These are phyloP conservation scores for Calypte anna DNA, from an alignment of 2,113 vertebrate species.

Conservation along the genomic window DNA sequence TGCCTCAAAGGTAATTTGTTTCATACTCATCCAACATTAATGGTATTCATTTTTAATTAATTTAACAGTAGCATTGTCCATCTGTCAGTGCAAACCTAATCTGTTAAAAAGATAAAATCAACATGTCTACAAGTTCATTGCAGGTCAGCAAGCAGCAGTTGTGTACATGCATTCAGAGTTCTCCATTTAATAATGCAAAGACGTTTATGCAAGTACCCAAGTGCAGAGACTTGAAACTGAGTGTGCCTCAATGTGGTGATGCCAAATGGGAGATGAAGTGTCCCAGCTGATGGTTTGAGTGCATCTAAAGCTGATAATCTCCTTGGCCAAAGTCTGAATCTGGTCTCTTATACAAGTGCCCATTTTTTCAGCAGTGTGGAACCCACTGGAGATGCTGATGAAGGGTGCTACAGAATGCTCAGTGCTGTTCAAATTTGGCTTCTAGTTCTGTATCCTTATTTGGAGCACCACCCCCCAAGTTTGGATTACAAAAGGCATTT, in stretches of 20 bases:
- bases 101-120: slow-evolving; percentile 67
- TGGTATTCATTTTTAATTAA: slow-evolving; percentile 70
- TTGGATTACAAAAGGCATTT: slow-evolving; percentile 28
- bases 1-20: slow-evolving; percentile 67
- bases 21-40: slow-evolving; percentile 61
- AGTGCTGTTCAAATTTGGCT: not conserved
- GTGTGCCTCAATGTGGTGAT: not conserved
- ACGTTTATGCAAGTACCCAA: not conserved
- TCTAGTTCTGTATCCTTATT: not conserved
- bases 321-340: not conserved
- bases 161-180: not conserved
- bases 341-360: not conserved
- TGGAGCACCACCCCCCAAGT: not conserved
- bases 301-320: not conserved
- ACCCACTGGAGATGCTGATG: not conserved
- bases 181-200: slow-evolving; percentile 34
- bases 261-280: not conserved
- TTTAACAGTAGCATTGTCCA: slow-evolving; percentile 56
- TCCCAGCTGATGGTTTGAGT: not conserved
- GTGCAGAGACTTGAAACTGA: not conserved
- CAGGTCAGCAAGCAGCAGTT: slow-evolving; percentile 41
- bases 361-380: not conserved
- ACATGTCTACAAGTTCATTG: slow-evolving; percentile 55
- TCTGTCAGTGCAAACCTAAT: slow-evolving; percentile 66
- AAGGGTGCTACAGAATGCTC: not conserved